These are phyloP conservation scores for Stigmatopora nigra DNA, from an alignment of 2,113 vertebrate genomes.

Conservation along the genomic window DNA sequence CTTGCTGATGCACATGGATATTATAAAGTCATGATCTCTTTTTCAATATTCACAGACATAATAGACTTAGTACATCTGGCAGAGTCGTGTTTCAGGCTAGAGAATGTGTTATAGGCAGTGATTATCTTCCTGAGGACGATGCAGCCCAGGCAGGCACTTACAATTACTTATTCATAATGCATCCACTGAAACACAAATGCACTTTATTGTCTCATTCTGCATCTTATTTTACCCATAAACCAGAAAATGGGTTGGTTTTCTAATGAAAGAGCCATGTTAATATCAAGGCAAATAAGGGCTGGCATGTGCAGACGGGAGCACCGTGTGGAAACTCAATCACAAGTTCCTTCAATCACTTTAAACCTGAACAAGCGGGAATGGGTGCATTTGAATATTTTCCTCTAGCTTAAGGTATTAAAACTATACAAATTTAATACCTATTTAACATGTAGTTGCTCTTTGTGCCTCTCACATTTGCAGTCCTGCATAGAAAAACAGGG, in stretches of 20 bases:
- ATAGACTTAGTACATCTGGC: slow-evolving; percentile 49
- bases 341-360: slow-evolving; percentile 90
- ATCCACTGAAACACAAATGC: slow-evolving; percentile 82
- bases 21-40: slow-evolving; percentile 69
- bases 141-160: slow-evolving; percentile 73
- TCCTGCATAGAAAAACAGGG: slow-evolving; percentile 62
- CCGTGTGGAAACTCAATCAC: slow-evolving; percentile 89
- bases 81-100: slow-evolving; percentile 44
- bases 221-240: slow-evolving; percentile 85
- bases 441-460: slow-evolving; percentile 83
- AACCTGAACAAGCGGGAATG: slow-evolving; percentile 71
- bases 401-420: slow-evolving; percentile 82
- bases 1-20: slow-evolving; percentile 38
- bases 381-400: slow-evolving; percentile 82
- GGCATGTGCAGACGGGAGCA: slow-evolving; percentile 78
- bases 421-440: slow-evolving; percentile 79
- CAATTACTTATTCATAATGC: slow-evolving; percentile 87
- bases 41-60: slow-evolving; percentile 60
- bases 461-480: slow-evolving; percentile 62
- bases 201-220: slow-evolving; percentile 86
- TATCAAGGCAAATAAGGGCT: slow-evolving; percentile 81
- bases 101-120: slow-evolving; percentile 57
- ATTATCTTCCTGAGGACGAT: slow-evolving; percentile 68
- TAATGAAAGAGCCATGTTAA: slow-evolving; percentile 94
- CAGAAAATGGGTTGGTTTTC: slow-evolving; percentile 78